phyloP scores from a whole-genome alignment of 2,888 invertebrate species.

The Drosophila mimetica region DNA sequence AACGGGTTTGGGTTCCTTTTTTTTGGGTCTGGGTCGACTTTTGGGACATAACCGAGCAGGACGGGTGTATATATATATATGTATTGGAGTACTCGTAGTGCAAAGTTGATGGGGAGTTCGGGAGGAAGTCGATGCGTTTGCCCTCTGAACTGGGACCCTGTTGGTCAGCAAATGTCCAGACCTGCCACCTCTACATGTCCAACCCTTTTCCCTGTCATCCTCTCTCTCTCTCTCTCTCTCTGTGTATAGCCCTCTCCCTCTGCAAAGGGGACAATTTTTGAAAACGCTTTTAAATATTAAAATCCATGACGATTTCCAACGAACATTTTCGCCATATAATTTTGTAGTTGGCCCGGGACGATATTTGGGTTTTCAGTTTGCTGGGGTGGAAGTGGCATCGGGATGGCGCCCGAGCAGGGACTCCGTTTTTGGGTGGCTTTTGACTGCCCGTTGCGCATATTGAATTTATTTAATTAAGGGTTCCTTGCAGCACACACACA shows the following conservation, averaged over 20 bases:
- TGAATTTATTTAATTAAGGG: slow-evolving; percentile 84
- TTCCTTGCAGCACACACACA: slow-evolving; percentile 65
- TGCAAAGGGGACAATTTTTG: slow-evolving; percentile 65
- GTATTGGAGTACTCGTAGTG: not conserved
- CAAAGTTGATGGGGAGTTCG: too few species aligned
- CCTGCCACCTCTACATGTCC: slow-evolving; percentile 8
- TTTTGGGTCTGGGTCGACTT: slow-evolving; percentile 37
- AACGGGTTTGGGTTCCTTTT: slow-evolving; percentile 50
- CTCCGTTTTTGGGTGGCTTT: slow-evolving; percentile 42
- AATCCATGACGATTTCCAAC: slow-evolving; percentile 83
- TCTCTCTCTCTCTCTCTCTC: not conserved
- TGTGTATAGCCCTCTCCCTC: not conserved
- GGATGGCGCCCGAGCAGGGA: slow-evolving; percentile 7
- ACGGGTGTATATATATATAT: not conserved
- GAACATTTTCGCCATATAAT: slow-evolving; percentile 74
- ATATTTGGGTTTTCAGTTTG: slow-evolving; percentile 28
- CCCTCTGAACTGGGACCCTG: slow-evolving; percentile 74
- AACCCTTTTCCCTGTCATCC: slow-evolving; percentile 12
- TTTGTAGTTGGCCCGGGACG: slow-evolving; percentile 58
- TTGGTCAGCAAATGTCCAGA: slow-evolving; percentile 73
- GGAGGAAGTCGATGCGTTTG: slow-evolving; percentile 71
- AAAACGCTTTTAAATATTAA: slow-evolving; percentile 83
- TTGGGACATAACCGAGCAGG: slow-evolving; percentile 34
- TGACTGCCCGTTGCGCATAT: slow-evolving; percentile 81
- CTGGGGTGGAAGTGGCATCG: not conserved